Base-by-base conservation (phyloP, 2,113 vertebrate species). In the Dendropsophus ebraccatus region DNA sequence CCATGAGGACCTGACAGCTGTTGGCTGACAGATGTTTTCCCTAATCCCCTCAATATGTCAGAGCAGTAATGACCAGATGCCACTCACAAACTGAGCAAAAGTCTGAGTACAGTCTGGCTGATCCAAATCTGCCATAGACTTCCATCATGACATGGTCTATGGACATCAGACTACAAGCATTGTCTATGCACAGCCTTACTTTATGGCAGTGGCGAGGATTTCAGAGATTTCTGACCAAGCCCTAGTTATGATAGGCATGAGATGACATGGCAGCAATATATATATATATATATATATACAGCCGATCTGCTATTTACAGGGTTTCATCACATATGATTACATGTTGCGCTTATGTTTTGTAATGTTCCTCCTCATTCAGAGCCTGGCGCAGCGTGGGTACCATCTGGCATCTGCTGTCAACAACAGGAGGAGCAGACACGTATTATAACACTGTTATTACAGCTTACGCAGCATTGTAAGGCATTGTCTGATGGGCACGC, bases 321-420 rank as follows among this genome's bases (percentile, higher is more conserved):
- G 47, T 35, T 21, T 23, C 49, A 54, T 41, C 23, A 8, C 1
- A 28, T 45, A 7, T 23, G 32, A 60, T 23, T 30, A 37, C 21
- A 58, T 60, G 56, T 54, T 60, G 47, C 58, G 54, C n/a, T 25
- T 35, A 17, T 54, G 28, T 23, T 54, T 28, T 62, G 58, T 21
- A 54, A 17, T 52, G 50, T 9, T 11, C 49, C n/a, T n/a, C 32
- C 52, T 60, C 5, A 8, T 30, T 67, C 32, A 37, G 76, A 37
- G 52, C 4, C 25, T 54, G 21, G 32, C 3, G 13, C 21, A 17
- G 65, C 30, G 14, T 58, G 49, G 19, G 82, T 21, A 75, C 37
- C 69, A 84, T 75, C 82, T 84, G 82, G 69, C 69, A 75, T 37
- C 50, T 84, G 70, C 37, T 75, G 69, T 75, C 82, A 75, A 75